Conservation (phyloP, 2,888 invertebrate species). For the Tenthredo amoena region DNA sequence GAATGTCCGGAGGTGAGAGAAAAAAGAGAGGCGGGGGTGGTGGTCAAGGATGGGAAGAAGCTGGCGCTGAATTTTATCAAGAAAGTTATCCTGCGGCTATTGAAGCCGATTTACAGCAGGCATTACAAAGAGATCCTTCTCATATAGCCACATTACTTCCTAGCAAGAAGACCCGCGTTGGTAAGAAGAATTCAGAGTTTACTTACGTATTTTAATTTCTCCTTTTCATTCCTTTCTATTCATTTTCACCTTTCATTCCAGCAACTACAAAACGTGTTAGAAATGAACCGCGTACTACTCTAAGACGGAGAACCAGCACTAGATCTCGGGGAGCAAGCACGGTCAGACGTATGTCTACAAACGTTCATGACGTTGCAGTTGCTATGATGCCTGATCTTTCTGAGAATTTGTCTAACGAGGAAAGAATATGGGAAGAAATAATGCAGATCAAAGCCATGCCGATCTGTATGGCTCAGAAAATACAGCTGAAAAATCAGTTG, state of each 20-base stretch:
- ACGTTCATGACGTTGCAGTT: conserved; percentile 84
- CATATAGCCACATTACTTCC: conserved; percentile 88
- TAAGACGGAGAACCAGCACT: conserved; percentile 81
- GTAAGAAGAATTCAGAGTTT: conserved; percentile 76
- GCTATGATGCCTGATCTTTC: conserved; percentile 92
- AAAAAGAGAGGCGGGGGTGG: conserved; percentile 80
- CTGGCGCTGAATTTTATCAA: conserved; percentile 91
- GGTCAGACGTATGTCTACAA: conserved; percentile 79
- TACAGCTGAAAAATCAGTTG: conserved; percentile 88
- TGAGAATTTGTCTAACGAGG: conserved; percentile 90
- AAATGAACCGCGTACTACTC: conserved; percentile 83
- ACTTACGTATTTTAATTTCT: background rate
- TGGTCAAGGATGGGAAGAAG: conserved; percentile 90
- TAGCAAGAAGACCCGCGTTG: conserved; percentile 88
- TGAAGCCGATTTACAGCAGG: conserved; percentile 81
- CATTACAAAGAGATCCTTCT: conserved; percentile 86
- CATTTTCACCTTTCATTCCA: conserved; percentile 64
- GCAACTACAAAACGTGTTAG: conserved; percentile 85
- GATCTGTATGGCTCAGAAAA: conserved; percentile 90
- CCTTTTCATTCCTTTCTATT: background rate
- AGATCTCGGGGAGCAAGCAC: conserved; percentile 80
- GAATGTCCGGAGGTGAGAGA: conserved; percentile 83
- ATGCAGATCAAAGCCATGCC: conserved; percentile 93
- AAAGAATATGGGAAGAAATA: conserved; percentile 91
- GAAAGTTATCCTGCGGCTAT: conserved; percentile 89